Conservation (phyloP, 2,113 vertebrate species). For the Sinocyclocheilus rhinocerous region DNA sequence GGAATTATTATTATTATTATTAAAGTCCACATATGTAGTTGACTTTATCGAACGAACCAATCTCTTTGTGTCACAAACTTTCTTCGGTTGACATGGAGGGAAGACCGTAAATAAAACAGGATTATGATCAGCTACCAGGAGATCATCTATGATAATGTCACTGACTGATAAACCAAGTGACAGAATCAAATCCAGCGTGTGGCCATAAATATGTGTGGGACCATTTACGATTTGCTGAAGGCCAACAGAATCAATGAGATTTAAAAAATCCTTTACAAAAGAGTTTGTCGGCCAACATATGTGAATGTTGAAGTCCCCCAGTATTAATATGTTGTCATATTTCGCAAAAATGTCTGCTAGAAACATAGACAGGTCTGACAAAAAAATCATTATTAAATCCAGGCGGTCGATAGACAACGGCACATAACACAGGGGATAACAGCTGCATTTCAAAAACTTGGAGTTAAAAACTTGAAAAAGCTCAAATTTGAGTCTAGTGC, state of each 20-base stretch:
- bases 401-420: background rate
- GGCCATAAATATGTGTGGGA: background rate
- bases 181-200: background rate
- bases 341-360: background rate
- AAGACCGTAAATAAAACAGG: background rate
- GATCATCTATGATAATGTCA: background rate
- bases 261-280: too few species aligned
- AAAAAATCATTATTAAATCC: background rate
- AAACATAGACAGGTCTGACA: background rate
- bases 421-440: background rate
- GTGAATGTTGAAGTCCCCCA: too few species aligned
- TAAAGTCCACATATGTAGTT: too few species aligned
- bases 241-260: background rate
- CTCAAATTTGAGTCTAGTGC: background rate
- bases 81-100: too few species aligned
- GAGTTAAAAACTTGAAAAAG: background rate
- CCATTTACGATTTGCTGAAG: background rate
- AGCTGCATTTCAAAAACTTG: background rate
- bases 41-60: too few species aligned
- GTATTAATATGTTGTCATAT: background rate
- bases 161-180: background rate
- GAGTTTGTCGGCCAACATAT: too few species aligned
- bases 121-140: background rate
- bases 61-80: too few species aligned
- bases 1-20: too few species aligned